Evolutionary conservation across 2,888 invertebrate species (phyloP), one percentile per base, ranked within the genome.

Genomic region (Chrysopilus asiliformis): DNA sequence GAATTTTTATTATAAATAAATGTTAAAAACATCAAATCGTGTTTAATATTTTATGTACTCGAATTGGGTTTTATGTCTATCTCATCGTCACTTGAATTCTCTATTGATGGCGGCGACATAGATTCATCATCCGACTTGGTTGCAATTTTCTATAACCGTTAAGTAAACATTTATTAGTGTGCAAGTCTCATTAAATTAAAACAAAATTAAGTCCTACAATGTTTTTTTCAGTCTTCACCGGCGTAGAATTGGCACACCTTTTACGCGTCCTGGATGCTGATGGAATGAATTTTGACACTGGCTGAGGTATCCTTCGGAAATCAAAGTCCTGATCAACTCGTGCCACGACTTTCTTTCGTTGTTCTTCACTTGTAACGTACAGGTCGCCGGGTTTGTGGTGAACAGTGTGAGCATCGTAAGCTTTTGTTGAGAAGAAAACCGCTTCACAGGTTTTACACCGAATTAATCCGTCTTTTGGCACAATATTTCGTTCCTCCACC

Each of bases 371-470:
- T 39, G 70, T 69, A 38, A 68, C 71, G 49, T 75, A 76, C 30
- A 73, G 53, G 56, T 76, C 77, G 40, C 71, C 69, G 2, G 66
- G 64, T 12, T 68, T 65, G 51, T 77, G 76, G 53, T 72, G 73
- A 36, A 67, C 68, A 17, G 74, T 68, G 51, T 77, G 77, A 32
- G 69, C 61, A 44, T 73, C 71, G 50, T 75, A 77, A 1, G 76
- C 76, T 54, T 69, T 71, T 48, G 74, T 65, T 49, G 71, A 74
- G 47, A 71, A 75, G 53, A 77, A 76, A 29, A 75, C 58, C 9
- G 74, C 75, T 43, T 75, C 72, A 51, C 77, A 77, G 13, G 73
- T 63, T 3, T 73, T 74, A 50, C 77, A 77, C 38, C 73, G 67
- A 26, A 75, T 62, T 30, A 76, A 57, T 9, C 39, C 40, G 49